A percentile compares a stretch with the other conserved stretches of the same genome.
Evolutionary conservation across 2,797 vertebrate genomes (phyloP).

Genomic region (Borostomias antarcticus): DNA sequence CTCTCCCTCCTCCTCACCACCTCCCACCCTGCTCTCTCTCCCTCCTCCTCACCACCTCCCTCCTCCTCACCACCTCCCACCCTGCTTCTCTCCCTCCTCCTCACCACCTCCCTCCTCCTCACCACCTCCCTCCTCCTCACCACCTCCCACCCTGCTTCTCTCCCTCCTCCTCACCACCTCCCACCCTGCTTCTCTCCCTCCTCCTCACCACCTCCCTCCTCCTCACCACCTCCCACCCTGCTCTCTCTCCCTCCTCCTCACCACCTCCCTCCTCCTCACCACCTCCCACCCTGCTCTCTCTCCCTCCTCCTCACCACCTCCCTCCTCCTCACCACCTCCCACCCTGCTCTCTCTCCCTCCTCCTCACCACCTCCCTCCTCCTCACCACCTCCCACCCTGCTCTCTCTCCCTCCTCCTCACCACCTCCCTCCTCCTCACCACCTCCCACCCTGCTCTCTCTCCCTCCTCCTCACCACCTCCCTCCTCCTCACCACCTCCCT

Average conservation of each 20-base stretch:
- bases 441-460: conserved; percentile 23
- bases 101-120: conserved; percentile 2
- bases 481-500: neutral
- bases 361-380: neutral
- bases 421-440: neutral
- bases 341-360: conserved; percentile 36
- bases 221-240: neutral
- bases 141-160: conserved; percentile 10
- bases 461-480: conserved; percentile 24
- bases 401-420: conserved; percentile 37
- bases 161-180: no score
- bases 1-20: neutral
- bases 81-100: conserved; percentile 34
- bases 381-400: neutral
- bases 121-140: neutral
- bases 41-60: conserved; percentile 19
- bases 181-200: neutral
- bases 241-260: conserved; percentile 38
- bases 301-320: conserved; percentile 29
- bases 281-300: conserved; percentile 11
- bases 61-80: neutral
- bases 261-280: neutral
- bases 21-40: conserved; percentile 26
- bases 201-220: neutral
- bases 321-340: neutral